These are phyloP conservation scores for Acipenser transmontanus DNA, from an alignment of 2,797 vertebrate species.

Conservation along the genomic window DNA sequence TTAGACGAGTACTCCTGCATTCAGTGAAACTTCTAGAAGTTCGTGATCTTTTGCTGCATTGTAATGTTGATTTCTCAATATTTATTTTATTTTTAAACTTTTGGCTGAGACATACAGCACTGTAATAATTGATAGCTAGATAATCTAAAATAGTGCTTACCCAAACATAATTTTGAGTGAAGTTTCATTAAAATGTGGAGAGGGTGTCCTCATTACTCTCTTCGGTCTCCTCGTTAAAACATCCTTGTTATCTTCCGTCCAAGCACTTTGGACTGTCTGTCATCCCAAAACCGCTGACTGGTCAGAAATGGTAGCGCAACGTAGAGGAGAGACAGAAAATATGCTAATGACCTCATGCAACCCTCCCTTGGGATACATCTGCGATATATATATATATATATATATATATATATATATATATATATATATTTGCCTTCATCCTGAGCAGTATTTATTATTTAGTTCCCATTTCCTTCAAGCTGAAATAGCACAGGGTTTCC, in stretches of 20 bases:
- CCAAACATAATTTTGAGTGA: slow-evolving; percentile 10
- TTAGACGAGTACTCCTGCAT: neutral
- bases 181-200: slow-evolving; percentile 10
- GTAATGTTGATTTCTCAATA: neutral
- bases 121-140: slow-evolving; percentile 3
- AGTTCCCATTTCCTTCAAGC: neutral
- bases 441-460: neutral
- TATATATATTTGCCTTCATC: neutral
- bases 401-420: neutral
- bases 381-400: neutral
- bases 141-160: slow-evolving; percentile 20
- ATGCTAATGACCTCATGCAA: neutral
- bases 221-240: slow-evolving; percentile 6
- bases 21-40: neutral
- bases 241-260: neutral
- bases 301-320: neutral
- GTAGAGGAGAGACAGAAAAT: neutral
- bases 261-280: neutral
- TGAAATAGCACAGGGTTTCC: neutral
- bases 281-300: neutral
- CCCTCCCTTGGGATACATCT: neutral
- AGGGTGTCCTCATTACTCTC: slow-evolving; percentile 2
- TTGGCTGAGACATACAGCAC: neutral
- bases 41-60: neutral
- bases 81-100: no score